Base-by-base conservation (phyloP, 2,797 vertebrate species). In the Neosalanx taihuensis region DNA sequence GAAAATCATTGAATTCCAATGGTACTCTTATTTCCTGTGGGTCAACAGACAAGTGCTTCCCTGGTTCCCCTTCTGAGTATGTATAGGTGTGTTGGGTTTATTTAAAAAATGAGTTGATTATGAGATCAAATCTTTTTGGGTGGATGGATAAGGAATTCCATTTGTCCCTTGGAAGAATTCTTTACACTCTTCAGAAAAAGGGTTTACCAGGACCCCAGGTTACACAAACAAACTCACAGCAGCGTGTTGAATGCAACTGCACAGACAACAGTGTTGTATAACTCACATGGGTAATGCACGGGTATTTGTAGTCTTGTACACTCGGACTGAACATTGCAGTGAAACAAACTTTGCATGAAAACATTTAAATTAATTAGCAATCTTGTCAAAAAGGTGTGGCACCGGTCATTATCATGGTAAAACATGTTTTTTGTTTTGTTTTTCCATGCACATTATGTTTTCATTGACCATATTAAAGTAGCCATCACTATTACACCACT, bases 201-300 rank as follows among this genome's bases (percentile, higher is more conserved):
- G 69, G 76, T 79, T 64, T 79, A 88, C 87, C 89, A 90, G 87
- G 88, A 88, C 86, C 80, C 74, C 72, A 76, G 12, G 76, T 76
- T 76, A 72, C 69, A 76, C 72, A 79, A 74, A 81, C 75, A 79
- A 74, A 81, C 75, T 84, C 72, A 83, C 81, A 79, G 58, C 79
- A 69, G 77, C 51, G 57, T 87, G 72, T 20, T 72, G 67, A 64
- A 62, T 75, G 77, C 82, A 72, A 72, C 63, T 81, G 65, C 69
- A 81, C 73, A 82, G 75, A 81, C 63, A 60, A 69, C 73, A 84
- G 74, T 74, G 80, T 83, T 86, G 59, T 83, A 53, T 41, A 30
- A 35, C 51, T 53, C 41, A 62, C 79, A 85, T 72, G 51, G 31
- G 18, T 65, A 82, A 81, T 86, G 88, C 82, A 86, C 79, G 83